Conservation (phyloP, 2,113 vertebrate species). For the Muntiacus reevesi region DNA sequence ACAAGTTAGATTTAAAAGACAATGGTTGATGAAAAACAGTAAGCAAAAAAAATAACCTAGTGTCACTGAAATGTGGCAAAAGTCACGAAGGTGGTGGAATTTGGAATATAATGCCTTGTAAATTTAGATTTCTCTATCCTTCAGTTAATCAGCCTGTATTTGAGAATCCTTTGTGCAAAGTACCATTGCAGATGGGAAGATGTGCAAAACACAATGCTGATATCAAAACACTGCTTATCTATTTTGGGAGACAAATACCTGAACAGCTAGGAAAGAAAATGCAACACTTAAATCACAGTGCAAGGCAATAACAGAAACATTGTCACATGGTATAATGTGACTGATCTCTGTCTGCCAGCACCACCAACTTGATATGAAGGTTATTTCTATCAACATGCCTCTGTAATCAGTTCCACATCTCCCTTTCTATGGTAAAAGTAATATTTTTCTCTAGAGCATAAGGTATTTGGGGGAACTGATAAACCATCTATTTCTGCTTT, state of each 20-base stretch:
- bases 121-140: neutral
- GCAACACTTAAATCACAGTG: neutral
- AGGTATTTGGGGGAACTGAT: neutral
- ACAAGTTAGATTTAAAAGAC: neutral
- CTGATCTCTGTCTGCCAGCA: conserved; percentile 6
- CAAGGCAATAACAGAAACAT: neutral
- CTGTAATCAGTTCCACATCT: neutral
- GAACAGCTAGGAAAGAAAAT: neutral
- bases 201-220: neutral
- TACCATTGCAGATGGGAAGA: neutral
- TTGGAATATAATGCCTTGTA: neutral
- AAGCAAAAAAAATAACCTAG: neutral
- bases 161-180: neutral
- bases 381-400: neutral
- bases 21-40: neutral
- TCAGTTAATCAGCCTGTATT: neutral
- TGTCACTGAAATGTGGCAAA: neutral
- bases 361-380: neutral
- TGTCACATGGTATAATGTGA: neutral
- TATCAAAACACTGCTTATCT: conserved; percentile 20
- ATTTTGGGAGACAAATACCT: neutral
- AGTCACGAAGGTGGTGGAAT: neutral
- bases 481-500: neutral
- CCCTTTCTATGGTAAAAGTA: neutral
- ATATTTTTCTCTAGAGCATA: neutral